Conservation (phyloP, 2,797 vertebrate species). For the Halcyon leucocephala region DNA sequence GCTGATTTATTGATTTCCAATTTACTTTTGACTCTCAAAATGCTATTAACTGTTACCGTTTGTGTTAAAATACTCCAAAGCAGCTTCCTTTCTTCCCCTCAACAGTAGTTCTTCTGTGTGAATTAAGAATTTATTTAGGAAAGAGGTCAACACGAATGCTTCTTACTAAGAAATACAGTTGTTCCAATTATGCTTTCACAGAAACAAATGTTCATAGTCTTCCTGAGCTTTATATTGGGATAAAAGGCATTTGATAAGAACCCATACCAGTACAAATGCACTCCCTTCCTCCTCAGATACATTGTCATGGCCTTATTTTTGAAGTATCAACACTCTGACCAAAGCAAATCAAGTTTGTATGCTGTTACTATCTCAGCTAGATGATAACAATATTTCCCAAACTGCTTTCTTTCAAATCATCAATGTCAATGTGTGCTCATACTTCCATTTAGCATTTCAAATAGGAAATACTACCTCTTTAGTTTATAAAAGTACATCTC, state of each 20-base stretch:
- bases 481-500: not conserved
- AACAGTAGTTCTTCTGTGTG: not conserved
- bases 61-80: not conserved
- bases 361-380: not conserved
- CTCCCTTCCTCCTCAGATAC: not conserved
- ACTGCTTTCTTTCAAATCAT: not conserved
- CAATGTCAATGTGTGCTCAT: not conserved
- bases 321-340: not conserved
- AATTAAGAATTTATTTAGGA: constrained; percentile 16
- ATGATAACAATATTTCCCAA: not conserved
- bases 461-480: not conserved
- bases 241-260: not conserved
- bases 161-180: not conserved
- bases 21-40: not conserved
- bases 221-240: not conserved
- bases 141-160: not conserved
- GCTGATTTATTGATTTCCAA: not conserved
- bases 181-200: not conserved
- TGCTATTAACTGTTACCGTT: not conserved
- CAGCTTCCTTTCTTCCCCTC: not conserved
- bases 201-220: not conserved
- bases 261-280: not conserved
- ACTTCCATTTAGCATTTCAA: not conserved
- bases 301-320: not conserved
- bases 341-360: not conserved